Evolutionary conservation across 2,113 vertebrate species (phyloP), one percentile per base, ranked within the genome.

Genomic region (Argyrosomus japonicus): DNA sequence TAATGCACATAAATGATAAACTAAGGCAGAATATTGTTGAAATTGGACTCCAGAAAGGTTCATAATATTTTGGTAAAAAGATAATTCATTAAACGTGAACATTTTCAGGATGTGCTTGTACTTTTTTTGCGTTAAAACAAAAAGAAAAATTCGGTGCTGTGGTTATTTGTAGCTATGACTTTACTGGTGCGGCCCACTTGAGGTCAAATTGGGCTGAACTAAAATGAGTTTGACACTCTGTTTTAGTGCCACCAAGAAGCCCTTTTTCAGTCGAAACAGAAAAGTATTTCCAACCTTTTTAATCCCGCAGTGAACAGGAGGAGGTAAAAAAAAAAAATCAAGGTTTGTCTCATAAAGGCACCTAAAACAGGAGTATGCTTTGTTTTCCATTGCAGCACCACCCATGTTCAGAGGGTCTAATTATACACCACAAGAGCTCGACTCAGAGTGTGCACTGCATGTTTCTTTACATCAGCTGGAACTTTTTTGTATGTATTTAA

Each of bases 391-490:
- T 54, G 13, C 48, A 17, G 54, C 79, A 81, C 83, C 83, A 73
- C 72, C 81, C 74, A 56, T 67, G 70, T 68, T 5, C 63, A 84
- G 23, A 57, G 19, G 43, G 43, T 80, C 67, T 84, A 88, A 89
- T 89, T 85, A 90, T 84, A 77, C 50, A 74, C 69, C 67, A 56
- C 77, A 82, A 36, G 81, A 83, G 58, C 75, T 74, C 23, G 13
- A 54, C 43, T 45, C 57, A 56, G 27, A 29, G 53, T 17, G 54
- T 18, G 32, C 62, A 60, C 29, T 65, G 61, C 57, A 53, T 23
- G 32, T 68, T 81, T 80, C 83, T 68, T 57, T 75, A 54, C 85
- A 72, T 75, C 21, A 56, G 78, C 21, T 81, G 77, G 75, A 88
- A 64, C 75, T 62, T 81, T 40, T 40, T 56, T 63, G 58, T 43